Evolutionary conservation across 1,140 invertebrate genomes (phyloP), one percentile per base, ranked within the genome.

Genomic region (Drosophila ohnishii): DNA sequence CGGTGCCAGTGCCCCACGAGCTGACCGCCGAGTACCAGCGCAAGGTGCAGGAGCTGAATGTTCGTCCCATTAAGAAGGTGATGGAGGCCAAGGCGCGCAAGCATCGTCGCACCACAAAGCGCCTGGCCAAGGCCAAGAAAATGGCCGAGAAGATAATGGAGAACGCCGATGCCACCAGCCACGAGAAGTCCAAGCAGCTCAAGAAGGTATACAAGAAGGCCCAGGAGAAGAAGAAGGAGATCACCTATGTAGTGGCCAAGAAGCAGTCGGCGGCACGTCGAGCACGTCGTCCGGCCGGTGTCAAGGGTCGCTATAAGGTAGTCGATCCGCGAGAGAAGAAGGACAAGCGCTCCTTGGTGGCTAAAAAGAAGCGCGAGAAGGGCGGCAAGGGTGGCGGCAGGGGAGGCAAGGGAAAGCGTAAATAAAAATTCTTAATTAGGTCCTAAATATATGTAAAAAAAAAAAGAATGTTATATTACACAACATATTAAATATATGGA

Each of bases 61-160:
- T 95, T 0, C 93, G 97, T 57, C 97, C 99, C 14, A 98, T 99
- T 48, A 99, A 99, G 92, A 99, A 99, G 94, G 97, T 99, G 0
- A 95, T 98, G 75, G 98, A 99, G 93, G 99, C 99, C 0, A 99
- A 99, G 92, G 97, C 97, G 0, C 95, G 99, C 48, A 99, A 99
- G 93, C 99, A 99, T 95, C 96, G 95, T 90, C 95, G 97, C 73
- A 95, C 96, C 45, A 91, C 96, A 51, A 96, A 95, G 71, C 96
- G 96, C 90, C 92, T 99, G 90, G 97, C 99, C 79, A 97, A 96
- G 85, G 98, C 98, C 0, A 97, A 98, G 92, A 99, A 99, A 92
- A 98, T 97, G 91, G 96, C 98, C 2, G 98, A 99, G 92, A 93
- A 94, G 16, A 93, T 99, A 11, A 95, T 98, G 92, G 98, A 99